phyloP scores from a whole-genome alignment of 1,140 invertebrate species.

The Trinorchestia longiramus region DNA sequence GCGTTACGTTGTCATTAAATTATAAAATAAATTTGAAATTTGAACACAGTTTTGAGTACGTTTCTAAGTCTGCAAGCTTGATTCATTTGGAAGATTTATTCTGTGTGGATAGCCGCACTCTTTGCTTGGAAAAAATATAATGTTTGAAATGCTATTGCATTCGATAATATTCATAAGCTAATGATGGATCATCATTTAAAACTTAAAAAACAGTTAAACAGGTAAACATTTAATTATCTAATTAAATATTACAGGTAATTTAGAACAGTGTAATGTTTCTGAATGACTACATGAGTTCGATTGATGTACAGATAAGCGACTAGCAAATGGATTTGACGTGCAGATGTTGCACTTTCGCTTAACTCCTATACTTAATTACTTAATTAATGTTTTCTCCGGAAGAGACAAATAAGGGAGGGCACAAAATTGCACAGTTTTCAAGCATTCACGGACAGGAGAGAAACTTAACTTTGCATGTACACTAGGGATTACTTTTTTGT shows the following conservation, averaged over 20 bases:
- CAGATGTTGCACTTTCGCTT: neutral
- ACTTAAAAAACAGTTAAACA: no score
- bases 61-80: no score
- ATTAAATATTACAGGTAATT: neutral
- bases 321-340: neutral
- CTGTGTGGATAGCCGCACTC: no score
- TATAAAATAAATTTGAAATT: no score
- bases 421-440: neutral
- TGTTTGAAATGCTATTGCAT: no score
- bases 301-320: neutral
- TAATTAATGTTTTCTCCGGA: neutral
- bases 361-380: neutral
- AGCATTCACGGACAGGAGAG: neutral
- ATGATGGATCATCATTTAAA: no score
- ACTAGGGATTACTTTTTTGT: neutral
- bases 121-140: no score
- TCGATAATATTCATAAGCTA: no score
- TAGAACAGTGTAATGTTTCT: neutral
- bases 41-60: no score
- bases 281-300: neutral
- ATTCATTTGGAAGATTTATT: no score
- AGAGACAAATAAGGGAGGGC: neutral
- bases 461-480: neutral
- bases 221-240: no score
- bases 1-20: no score